Evolutionary conservation across 2,113 vertebrate genomes (phyloP).

Genomic region (Bos javanicus): DNA sequence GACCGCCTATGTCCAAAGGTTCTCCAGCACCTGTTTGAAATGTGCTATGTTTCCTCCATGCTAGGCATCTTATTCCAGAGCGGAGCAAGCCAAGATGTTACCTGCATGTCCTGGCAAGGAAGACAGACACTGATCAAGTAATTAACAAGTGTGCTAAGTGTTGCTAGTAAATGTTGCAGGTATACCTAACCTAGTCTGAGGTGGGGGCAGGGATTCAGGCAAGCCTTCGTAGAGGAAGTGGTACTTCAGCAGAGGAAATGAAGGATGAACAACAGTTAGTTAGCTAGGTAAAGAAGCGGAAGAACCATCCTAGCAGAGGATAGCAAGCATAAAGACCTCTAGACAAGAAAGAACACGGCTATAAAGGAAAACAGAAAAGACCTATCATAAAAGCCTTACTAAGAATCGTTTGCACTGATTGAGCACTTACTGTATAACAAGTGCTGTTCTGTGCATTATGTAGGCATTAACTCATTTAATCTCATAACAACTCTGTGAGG

Average conservation of each 20-base stretch:
- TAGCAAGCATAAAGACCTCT: neutral
- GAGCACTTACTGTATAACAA: neutral
- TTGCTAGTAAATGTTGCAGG: neutral
- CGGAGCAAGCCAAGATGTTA: neutral
- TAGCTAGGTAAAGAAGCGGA: neutral
- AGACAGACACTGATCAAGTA: neutral
- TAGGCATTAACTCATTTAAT: neutral
- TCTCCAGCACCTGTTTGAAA: neutral
- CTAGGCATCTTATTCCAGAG: neutral
- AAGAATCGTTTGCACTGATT: neutral
- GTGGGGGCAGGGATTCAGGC: neutral
- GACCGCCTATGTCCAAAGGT: no score
- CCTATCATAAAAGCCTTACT: neutral
- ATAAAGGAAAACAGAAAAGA: neutral
- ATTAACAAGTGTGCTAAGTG: neutral
- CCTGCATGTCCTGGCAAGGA: neutral
- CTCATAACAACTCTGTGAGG: neutral
- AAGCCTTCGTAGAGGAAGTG: neutral
- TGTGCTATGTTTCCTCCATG: accelerated
- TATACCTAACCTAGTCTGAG: neutral
- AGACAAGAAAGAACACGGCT: neutral
- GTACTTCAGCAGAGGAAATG: neutral
- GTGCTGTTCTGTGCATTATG: neutral
- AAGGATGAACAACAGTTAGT: neutral
- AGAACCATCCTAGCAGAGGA: neutral